Base-by-base conservation (phyloP, 2,797 vertebrate species). In the Acanthurus tractus region DNA sequence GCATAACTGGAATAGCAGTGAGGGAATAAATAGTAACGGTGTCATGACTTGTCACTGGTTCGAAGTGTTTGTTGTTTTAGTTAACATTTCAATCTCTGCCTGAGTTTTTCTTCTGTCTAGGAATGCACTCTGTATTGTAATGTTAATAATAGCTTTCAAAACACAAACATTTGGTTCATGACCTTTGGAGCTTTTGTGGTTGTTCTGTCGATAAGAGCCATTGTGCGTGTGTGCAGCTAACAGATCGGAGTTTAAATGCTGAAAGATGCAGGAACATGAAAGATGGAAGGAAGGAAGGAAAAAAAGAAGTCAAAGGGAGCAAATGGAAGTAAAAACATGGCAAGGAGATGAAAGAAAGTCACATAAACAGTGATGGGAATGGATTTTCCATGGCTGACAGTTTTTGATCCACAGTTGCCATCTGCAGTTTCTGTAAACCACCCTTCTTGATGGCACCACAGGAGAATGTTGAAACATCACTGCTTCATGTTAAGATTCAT, bases 91-190 rank as follows among this genome's bases (percentile, higher is more conserved):
- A 66, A 7, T 73, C 14, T 64, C 25, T 64, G 17, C 42, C 2
- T 8, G 23, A 46, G 64, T 77, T 80, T 70, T 74, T 38, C 44
- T 56, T 70, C 36, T 56, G 82, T 73, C 69, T 63, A 59, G 76
- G 67, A 87, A 87, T 84, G 88, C 83, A 81, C 74, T 82, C 68
- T 84, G 76, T 74, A 79, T 87, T 86, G 72, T 85, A 62, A 1
- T 2, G 59, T 56, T 71, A 63, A 63, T 34, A 76, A 86, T 78
- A 76, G 61, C 63, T 69, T 20, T 79, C 13, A 71, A 81, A 78
- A 74, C 49, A 79, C 46, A 52, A 49, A 53, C 22, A 12, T 69
- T 45, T 55, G 52, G 40, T 45, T 58, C 55, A 18, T 23, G 45
- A 48, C 8, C 49, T 71, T 63, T 59, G 71, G 22, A 34, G 38